These are phyloP conservation scores for Dorcus parallelipipedus DNA, from an alignment of 2,888 invertebrate genomes.

Conservation along the genomic window DNA sequence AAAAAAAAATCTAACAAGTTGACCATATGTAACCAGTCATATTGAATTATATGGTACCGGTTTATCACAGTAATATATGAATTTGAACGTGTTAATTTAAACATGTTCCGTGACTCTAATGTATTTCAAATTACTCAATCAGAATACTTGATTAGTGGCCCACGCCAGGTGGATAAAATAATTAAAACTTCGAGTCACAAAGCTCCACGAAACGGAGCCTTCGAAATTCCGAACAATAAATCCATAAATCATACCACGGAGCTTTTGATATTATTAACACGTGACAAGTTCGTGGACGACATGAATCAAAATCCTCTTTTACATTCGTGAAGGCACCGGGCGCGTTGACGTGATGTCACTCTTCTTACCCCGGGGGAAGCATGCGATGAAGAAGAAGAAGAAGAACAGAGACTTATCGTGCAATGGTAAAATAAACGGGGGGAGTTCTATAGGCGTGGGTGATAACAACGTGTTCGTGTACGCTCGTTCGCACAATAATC, in stretches of 20 bases:
- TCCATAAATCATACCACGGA: neutral
- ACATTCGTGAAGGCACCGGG: neutral
- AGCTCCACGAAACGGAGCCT: too few species aligned
- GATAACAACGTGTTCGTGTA: slow-evolving; percentile 22
- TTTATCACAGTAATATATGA: too few species aligned
- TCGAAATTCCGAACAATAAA: neutral
- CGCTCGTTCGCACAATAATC: slow-evolving; percentile 24
- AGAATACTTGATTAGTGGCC: too few species aligned
- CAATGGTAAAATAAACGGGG: slow-evolving; percentile 13
- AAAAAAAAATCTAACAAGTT: too few species aligned
- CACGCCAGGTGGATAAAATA: too few species aligned
- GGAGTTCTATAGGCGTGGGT: slow-evolving; percentile 21
- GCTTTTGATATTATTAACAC: neutral
- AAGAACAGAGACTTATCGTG: slow-evolving; percentile 3
- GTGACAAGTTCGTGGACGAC: slow-evolving; percentile 1
- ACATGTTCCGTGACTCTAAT: too few species aligned
- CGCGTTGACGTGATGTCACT: neutral
- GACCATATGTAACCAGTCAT: too few species aligned
- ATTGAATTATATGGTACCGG: too few species aligned
- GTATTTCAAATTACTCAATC: too few species aligned
- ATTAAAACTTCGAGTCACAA: too few species aligned
- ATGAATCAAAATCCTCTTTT: neutral
- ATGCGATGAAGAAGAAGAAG: slow-evolving; percentile 10
- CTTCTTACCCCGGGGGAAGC: neutral
- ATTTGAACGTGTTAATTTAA: too few species aligned